Percentiles rank a stretch among this genome's conserved stretches.
Evolutionary conservation across 2,888 invertebrate genomes (phyloP).

Genomic region (Sceliomorpha sp.): DNA sequence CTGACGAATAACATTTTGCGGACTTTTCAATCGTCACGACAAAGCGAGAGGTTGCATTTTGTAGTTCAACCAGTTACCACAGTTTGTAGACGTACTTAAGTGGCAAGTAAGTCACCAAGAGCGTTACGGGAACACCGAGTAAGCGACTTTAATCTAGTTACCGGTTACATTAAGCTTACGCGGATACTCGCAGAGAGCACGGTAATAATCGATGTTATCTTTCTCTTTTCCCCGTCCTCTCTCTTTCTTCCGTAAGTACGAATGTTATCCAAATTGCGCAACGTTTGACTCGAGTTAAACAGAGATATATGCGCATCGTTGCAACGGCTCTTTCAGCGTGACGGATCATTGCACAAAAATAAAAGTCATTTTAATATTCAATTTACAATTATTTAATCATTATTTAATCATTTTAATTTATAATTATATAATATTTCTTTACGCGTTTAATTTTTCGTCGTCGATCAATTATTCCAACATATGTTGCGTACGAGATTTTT

Average conservation of each 20-base stretch:
- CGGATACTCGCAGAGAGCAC: conserved; percentile 13
- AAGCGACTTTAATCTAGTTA: conserved; percentile 21
- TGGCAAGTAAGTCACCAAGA: conserved; percentile 23
- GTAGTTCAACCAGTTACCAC: conserved; percentile 8
- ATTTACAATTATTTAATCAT: too few relatives aligned
- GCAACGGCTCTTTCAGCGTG: too few relatives aligned
- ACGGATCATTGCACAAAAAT: too few relatives aligned
- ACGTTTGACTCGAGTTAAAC: too few relatives aligned
- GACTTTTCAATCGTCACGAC: conserved; percentile 2
- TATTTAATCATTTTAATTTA: too few relatives aligned
- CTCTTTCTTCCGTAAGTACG: too few relatives aligned
- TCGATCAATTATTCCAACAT: neutral
- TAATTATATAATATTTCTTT: too few relatives aligned
- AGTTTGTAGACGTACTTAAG: conserved; percentile 15
- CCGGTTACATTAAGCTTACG: conserved; percentile 23
- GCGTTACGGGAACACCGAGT: conserved; percentile 15
- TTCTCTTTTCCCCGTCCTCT: neutral
- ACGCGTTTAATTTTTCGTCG: too few relatives aligned
- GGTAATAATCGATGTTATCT: conserved; percentile 15
- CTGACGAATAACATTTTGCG: too few relatives aligned
- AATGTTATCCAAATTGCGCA: too few relatives aligned
- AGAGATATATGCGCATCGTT: too few relatives aligned
- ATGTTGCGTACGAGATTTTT: too few relatives aligned
- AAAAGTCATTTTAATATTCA: neutral
- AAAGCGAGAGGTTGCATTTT: neutral